A percentile compares a stretch with the other conserved stretches of the same genome.
phyloP scores from a whole-genome alignment of 2,113 vertebrate genomes.

The Colaptes auratus region DNA sequence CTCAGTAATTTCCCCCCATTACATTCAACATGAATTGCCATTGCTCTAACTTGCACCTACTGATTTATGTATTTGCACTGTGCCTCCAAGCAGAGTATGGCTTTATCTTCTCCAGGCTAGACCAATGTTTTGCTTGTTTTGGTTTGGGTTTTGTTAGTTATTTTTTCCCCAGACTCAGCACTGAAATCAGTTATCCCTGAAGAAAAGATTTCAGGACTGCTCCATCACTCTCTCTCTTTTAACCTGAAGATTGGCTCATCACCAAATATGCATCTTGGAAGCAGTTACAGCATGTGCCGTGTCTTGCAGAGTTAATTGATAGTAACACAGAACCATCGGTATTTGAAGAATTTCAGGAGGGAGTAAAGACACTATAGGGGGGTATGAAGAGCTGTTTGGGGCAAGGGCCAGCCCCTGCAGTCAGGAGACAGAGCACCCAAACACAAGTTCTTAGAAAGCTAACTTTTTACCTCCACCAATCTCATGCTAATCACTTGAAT shows the following conservation, averaged over 20 bases:
- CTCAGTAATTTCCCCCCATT: not conserved
- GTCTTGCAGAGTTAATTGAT: constrained; percentile 34
- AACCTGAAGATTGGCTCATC: not conserved
- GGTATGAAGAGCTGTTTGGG: not conserved
- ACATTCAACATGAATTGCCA: not conserved
- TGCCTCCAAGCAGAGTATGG: not conserved
- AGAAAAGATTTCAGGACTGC: not conserved
- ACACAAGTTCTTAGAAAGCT: not conserved
- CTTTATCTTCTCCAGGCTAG: not conserved
- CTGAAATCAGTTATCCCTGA: not conserved
- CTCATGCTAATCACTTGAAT: not conserved
- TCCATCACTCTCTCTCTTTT: not conserved
- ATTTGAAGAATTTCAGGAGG: constrained; percentile 48
- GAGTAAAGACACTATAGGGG: not conserved
- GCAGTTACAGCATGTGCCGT: not conserved
- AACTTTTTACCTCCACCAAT: fast-evolving
- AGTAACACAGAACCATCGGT: not conserved
- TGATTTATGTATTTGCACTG: not conserved
- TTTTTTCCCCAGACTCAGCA: not conserved
- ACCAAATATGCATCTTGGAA: not conserved
- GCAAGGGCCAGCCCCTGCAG: not conserved
- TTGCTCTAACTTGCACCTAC: not conserved
- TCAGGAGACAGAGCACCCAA: not conserved
- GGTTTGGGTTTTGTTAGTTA: no score
- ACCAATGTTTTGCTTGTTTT: not conserved